A percentile compares a stretch with the other conserved stretches of the same genome.
Conservation (phyloP, 2,797 vertebrate genomes). For the Nannoperca obscura region DNA sequence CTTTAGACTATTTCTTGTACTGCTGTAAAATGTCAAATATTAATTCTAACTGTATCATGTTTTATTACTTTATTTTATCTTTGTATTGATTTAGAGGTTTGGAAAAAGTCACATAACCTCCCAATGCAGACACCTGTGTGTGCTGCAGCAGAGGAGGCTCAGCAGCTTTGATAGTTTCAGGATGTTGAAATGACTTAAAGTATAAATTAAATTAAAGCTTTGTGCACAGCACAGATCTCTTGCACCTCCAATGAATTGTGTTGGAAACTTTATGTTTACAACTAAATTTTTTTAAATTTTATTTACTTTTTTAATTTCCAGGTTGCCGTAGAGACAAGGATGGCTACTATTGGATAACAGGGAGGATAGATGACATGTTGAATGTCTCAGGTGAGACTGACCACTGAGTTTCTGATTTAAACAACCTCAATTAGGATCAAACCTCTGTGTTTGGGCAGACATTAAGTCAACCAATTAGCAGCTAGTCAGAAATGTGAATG, state of each 20-base stretch:
- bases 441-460: too few species aligned
- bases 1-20: not conserved
- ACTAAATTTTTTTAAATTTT: not conserved
- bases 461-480: too few species aligned
- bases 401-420: not conserved
- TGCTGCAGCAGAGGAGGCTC: too few species aligned
- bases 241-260: not conserved
- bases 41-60: not conserved
- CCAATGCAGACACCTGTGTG: not conserved
- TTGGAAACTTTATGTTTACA: not conserved
- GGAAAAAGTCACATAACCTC: not conserved
- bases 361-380: slow-evolving; percentile 97
- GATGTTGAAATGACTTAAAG: not conserved
- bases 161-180: not conserved
- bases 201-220: too few species aligned
- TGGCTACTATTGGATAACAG: slow-evolving; percentile 98
- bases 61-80: not conserved
- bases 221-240: not conserved
- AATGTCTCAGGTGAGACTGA: slow-evolving; percentile 93
- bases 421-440: not conserved
- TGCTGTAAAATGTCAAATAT: not conserved
- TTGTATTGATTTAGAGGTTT: not conserved
- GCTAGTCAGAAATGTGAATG: too few species aligned
- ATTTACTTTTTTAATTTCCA: slow-evolving; percentile 54
- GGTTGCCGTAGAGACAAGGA: slow-evolving; percentile 96